Percentiles rank a stretch among this genome's conserved stretches.
Conservation (phyloP, 2,113 vertebrate species). For the Brachyhypopomus occidentalis region DNA sequence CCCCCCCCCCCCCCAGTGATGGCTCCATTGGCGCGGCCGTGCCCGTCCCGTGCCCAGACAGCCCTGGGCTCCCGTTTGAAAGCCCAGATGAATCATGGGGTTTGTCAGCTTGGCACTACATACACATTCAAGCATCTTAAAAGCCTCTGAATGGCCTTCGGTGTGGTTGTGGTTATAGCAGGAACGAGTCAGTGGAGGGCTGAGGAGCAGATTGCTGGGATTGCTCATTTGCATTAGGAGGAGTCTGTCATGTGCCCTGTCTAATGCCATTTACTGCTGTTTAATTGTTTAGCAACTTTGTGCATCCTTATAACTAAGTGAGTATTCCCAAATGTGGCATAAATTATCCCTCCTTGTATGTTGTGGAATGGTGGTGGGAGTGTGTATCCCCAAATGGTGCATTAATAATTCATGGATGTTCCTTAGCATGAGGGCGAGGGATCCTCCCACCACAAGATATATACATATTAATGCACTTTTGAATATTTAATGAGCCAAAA, state of each 20-base stretch:
- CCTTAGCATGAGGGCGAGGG: slow-evolving; percentile 58
- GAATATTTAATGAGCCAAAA: slow-evolving; percentile 71
- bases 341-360: slow-evolving; percentile 19
- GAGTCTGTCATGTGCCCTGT: slow-evolving; percentile 12
- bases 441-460: slow-evolving; percentile 60
- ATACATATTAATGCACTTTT: slow-evolving; percentile 73
- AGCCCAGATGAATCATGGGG: slow-evolving; percentile 40
- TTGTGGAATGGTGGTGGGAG: slow-evolving; percentile 17
- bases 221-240: slow-evolving; percentile 25
- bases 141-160: slow-evolving; percentile 20
- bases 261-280: slow-evolving; percentile 11
- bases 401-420: slow-evolving; percentile 69
- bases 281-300: slow-evolving; percentile 43
- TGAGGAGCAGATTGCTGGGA: slow-evolving; percentile 39
- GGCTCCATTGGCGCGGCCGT: slow-evolving; percentile 20
- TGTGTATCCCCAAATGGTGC: slow-evolving; percentile 32
- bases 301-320: background rate
- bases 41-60: slow-evolving; percentile 33
- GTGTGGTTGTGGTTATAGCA: slow-evolving; percentile 23
- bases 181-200: slow-evolving; percentile 28
- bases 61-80: slow-evolving; percentile 41
- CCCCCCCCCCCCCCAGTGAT: slow-evolving; percentile 10
- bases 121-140: slow-evolving; percentile 34
- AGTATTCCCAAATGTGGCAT: slow-evolving; percentile 30
- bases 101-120: slow-evolving; percentile 33